Percentiles rank a stretch among this genome's conserved stretches.
Conservation (phyloP, 2,113 vertebrate species). For the Craseonycteris thonglongyai region DNA sequence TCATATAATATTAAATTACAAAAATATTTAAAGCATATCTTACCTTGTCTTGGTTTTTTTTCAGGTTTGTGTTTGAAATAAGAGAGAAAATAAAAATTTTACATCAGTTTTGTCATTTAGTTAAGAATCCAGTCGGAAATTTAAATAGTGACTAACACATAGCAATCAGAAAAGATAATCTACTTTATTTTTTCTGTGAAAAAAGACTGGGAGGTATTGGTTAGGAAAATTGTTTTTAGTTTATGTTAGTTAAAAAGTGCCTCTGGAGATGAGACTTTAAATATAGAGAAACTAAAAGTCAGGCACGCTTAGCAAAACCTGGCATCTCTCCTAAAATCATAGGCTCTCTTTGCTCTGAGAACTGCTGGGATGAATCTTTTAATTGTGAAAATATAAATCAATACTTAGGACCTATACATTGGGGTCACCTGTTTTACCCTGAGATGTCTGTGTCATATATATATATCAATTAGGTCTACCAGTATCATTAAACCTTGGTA, state of each 20-base stretch:
- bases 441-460: not conserved
- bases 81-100: not conserved
- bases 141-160: not conserved
- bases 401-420: not conserved
- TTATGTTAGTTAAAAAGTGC: not conserved
- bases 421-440: not conserved
- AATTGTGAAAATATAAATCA: not conserved
- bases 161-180: not conserved
- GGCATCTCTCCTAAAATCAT: not conserved
- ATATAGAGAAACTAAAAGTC: not conserved
- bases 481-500: not conserved
- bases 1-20: not conserved
- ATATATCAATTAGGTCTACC: not conserved
- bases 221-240: not conserved
- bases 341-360: not conserved
- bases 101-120: not conserved
- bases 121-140: not conserved
- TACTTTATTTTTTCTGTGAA: not conserved
- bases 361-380: not conserved
- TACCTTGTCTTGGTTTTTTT: not conserved
- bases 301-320: not conserved
- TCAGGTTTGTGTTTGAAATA: not conserved
- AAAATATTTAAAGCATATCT: not conserved
- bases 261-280: not conserved
- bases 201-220: not conserved